Conservation (phyloP, 2,113 vertebrate genomes). For the Lipophrys pholis region DNA sequence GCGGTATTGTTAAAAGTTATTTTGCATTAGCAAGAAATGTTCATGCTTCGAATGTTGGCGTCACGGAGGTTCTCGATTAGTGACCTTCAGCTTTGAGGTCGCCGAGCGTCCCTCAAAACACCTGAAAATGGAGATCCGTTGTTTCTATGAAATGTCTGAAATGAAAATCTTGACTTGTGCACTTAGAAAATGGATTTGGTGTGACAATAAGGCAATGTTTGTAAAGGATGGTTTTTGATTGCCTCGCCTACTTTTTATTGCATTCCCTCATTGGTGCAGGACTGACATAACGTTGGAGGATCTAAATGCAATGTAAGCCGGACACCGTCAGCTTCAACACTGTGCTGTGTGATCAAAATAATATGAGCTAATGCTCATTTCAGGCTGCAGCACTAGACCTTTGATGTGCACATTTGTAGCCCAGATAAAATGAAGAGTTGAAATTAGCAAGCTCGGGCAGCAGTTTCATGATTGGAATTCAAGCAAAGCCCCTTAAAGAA, state of each 20-base stretch:
- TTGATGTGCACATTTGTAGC: slow-evolving; percentile 21
- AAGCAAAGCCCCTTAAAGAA: slow-evolving; percentile 48
- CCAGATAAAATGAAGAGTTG: slow-evolving; percentile 24
- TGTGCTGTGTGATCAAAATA: slow-evolving; percentile 30
- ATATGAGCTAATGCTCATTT: slow-evolving; percentile 20
- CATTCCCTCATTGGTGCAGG: slow-evolving; percentile 46
- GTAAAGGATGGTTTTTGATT: slow-evolving; percentile 48
- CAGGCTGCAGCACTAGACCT: slow-evolving; percentile 28
- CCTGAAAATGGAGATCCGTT: slow-evolving; percentile 28
- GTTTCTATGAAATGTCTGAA: slow-evolving; percentile 37
- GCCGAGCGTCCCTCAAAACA: slow-evolving; percentile 1
- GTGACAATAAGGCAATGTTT: slow-evolving; percentile 60
- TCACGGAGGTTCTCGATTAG: background rate
- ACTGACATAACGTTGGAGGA: slow-evolving; percentile 16
- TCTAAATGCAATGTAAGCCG: slow-evolving; percentile 32
- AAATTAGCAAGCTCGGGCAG: slow-evolving; percentile 41
- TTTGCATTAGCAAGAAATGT: slow-evolving; percentile 23
- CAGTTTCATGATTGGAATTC: slow-evolving; percentile 57
- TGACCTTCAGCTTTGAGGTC: slow-evolving; percentile 10
- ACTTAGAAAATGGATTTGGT: slow-evolving; percentile 34
- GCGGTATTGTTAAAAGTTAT: slow-evolving; percentile 20
- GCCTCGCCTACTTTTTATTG: slow-evolving; percentile 54
- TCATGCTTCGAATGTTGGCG: slow-evolving; percentile 40
- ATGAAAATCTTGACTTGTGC: slow-evolving; percentile 15
- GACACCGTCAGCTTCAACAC: slow-evolving; percentile 12